Evolutionary conservation across 1,140 invertebrate genomes (phyloP), one percentile per base, ranked within the genome.

Genomic region (Latrodectus geometricus): DNA sequence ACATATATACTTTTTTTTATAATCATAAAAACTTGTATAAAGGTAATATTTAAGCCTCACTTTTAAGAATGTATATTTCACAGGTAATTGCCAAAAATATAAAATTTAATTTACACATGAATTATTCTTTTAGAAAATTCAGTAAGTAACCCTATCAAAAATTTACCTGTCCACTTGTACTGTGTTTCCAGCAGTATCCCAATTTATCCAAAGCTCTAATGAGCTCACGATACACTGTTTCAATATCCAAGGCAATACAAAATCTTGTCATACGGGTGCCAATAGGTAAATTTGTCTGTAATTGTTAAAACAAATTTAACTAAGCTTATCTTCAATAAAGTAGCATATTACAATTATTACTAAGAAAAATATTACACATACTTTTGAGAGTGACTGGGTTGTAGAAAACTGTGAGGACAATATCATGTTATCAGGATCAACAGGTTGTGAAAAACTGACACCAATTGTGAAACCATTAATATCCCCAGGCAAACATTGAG

Each of bases 201-300:
- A 95, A 91, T 80, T 92, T 92, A 87, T 95, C 93, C 11, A 96
- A 92, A 12, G 93, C 92, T 77, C 91, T 90, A 21, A 93, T 91
- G 78, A 97, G 91, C 72, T 93, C 92, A 88, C 93, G 92, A 3
- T 95, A 90, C 7, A 94, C 94, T 49, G 93, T 92, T 72, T 95
- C 94, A 78, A 93, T 92, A 75, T 92, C 92, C 0, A 93, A 94
- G 54, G 92, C 93, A 1, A 97, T 95, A 91, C 96, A 97, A 91
- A 98, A 97, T 88, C 97, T 93, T 20, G 97, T 99, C 96, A 98
- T 96, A 88, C 97, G 93, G 72, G 95, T 94, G 52, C 97, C 96
- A 86, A 98, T 92, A 89, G 94, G 94, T 90, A 97, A 95, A 90
- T 96, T 94, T 72, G 94, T 93, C 86, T 93, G 94, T 90, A 91